Base-by-base conservation (phyloP, 2,888 invertebrate species). In the Clunio marinus region DNA sequence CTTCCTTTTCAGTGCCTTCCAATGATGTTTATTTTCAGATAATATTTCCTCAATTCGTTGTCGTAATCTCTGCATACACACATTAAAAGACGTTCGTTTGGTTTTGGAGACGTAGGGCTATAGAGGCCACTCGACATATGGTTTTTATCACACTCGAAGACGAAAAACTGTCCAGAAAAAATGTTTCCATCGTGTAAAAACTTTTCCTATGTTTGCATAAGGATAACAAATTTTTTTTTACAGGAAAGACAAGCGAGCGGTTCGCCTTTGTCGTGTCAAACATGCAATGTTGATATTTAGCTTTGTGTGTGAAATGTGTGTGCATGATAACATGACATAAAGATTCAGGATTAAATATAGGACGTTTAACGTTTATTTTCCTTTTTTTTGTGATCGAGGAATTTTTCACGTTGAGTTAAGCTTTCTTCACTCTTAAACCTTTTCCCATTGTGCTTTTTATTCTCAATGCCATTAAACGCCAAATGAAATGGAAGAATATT, bases 1-100 rank as follows among this genome's bases (percentile, higher is more conserved):
- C n/a, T n/a, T 41, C 41, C 41, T 41, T 41, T n/a, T n/a, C n/a
- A n/a, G n/a, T n/a, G n/a, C n/a, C 41, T 41, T 41, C 15, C 41
- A 15, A 41, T 2, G 41, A n/a, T 60, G 22, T 59, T 59, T 59
- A 32, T 59, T 59, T 59, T 59, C 28, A 62, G 62, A 62, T 62
- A 62, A 62, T 62, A 62, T 62, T 62, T 62, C 62, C 28, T 62
- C 41, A 41, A 62, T 62, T 41, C n/a, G 41, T n/a, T 41, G 41
- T 15, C 41, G 10, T 41, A 41, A 41, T 15, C 41, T 41, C 15
- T 15, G 41, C 41, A 41, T 15, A 41, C 32, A 7, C 41, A 41
- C 41, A 41, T 41, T 41, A 41, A 41, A n/a, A 32, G 32, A 32
- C n/a, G n/a, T n/a, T n/a, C n/a, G n/a, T n/a, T n/a, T n/a, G n/a